Evolutionary conservation across 2,113 vertebrate species (phyloP).

Genomic region (Brachionichthys hirsutus): DNA sequence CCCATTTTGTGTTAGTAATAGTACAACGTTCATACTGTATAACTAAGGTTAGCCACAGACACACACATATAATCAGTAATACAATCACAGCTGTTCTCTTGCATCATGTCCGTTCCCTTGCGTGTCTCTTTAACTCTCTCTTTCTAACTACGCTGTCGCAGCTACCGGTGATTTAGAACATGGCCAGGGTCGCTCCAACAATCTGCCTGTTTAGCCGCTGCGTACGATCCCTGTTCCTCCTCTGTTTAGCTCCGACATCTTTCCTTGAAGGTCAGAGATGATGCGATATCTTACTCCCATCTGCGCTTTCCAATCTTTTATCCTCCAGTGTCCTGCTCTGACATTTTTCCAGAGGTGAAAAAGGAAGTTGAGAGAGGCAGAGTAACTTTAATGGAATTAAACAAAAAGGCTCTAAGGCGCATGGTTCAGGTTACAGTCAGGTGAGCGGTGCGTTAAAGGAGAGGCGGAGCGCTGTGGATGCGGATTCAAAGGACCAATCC

Average conservation of each 20-base stretch:
- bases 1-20: constrained; percentile 24
- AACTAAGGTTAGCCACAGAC: not conserved
- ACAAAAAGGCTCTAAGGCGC: not conserved
- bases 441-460: not conserved
- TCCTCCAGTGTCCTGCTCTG: not conserved
- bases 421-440: constrained; percentile 26
- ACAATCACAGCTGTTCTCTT: constrained; percentile 38
- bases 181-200: constrained; percentile 15
- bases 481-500: too few relatives aligned
- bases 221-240: not conserved
- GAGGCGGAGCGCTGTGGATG: not conserved
- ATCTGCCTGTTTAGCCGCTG: constrained; percentile 21
- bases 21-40: not conserved
- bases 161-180: constrained; percentile 46
- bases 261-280: constrained; percentile 31
- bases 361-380: constrained; percentile 1
- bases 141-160: constrained; percentile 26
- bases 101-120: constrained; percentile 13
- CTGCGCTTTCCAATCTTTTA: constrained; percentile 20
- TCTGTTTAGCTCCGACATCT: constrained; percentile 1
- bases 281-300: constrained; percentile 36
- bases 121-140: constrained; percentile 5
- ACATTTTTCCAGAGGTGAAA: constrained; percentile 11
- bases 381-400: not conserved
- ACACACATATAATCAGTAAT: constrained; percentile 8